These are phyloP conservation scores for Oncorhynchus nerka DNA, from an alignment of 2,113 vertebrate species.

Conservation along the genomic window DNA sequence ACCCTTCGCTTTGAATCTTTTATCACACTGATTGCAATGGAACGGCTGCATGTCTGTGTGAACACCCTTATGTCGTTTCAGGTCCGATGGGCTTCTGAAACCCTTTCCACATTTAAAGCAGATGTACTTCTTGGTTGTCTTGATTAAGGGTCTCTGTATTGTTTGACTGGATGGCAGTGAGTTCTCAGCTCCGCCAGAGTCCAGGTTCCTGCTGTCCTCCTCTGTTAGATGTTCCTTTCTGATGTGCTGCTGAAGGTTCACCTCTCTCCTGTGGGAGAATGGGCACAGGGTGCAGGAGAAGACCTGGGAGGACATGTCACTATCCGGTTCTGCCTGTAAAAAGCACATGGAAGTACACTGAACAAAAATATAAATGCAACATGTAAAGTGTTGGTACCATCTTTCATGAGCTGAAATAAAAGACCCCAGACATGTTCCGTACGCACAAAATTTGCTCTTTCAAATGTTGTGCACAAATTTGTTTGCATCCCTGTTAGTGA, in stretches of 20 bases:
- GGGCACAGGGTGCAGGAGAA: background rate
- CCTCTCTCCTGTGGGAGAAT: background rate
- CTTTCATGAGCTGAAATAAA: too few relatives aligned
- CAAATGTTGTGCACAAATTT: too few relatives aligned
- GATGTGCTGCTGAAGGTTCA: background rate
- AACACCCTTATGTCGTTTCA: background rate
- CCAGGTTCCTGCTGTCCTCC: background rate
- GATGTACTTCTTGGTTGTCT: background rate
- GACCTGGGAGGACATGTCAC: background rate
- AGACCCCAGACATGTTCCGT: too few relatives aligned
- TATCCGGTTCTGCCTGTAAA: background rate
- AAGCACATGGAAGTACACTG: background rate
- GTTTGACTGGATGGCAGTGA: background rate
- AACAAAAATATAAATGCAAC: background rate
- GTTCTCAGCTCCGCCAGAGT: background rate
- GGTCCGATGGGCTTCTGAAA: background rate
- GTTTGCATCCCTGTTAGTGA: too few relatives aligned
- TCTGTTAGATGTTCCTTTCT: background rate
- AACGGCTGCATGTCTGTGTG: conserved; percentile 19
- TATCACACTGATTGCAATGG: conserved; percentile 35
- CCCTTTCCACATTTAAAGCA: conserved; percentile 14
- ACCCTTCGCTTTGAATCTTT: conserved; percentile 37
- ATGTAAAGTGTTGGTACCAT: too few relatives aligned
- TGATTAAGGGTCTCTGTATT: background rate
- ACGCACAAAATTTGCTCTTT: too few relatives aligned